phyloP scores from a whole-genome alignment of 2,888 invertebrate species.

The Chymomyza procnemis region DNA sequence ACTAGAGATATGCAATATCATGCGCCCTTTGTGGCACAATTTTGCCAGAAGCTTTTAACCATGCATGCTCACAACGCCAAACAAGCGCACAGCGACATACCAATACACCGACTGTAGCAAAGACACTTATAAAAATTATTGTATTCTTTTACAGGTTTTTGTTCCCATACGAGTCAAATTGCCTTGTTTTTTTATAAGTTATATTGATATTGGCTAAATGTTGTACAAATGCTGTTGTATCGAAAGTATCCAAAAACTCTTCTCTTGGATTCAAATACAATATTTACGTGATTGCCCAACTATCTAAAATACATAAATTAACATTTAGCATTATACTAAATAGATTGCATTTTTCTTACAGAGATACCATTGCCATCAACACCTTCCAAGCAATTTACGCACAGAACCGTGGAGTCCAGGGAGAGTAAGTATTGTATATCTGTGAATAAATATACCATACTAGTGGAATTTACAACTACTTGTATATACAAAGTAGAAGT shows the following conservation, averaged over 20 bases:
- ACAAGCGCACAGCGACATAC: slow-evolving; percentile 18
- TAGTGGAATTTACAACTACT: background rate
- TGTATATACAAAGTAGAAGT: background rate
- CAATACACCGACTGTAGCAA: slow-evolving; percentile 15
- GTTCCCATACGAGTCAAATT: no score
- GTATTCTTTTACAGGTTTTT: no score
- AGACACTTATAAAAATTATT: slow-evolving; percentile 1
- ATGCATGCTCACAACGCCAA: slow-evolving; percentile 32
- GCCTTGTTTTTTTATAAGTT: no score
- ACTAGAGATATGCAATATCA: slow-evolving; percentile 41
- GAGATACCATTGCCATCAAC: slow-evolving; percentile 93
- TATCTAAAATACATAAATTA: slow-evolving; percentile 21
- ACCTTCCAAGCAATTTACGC: slow-evolving; percentile 85
- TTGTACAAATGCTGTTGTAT: no score
- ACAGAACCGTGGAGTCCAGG: slow-evolving; percentile 77
- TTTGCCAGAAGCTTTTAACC: slow-evolving; percentile 69
- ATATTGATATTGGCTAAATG: no score
- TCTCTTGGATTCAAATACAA: no score
- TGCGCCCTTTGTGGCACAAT: slow-evolving; percentile 70
- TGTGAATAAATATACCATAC: slow-evolving; percentile 22
- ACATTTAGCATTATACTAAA: slow-evolving; percentile 35
- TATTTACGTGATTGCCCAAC: no score
- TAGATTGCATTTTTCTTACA: slow-evolving; percentile 79
- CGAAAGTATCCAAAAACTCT: no score
- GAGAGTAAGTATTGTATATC: slow-evolving; percentile 77